These are phyloP conservation scores for Craseonycteris thonglongyai DNA, from an alignment of 2,113 vertebrate genomes.

Conservation along the genomic window DNA sequence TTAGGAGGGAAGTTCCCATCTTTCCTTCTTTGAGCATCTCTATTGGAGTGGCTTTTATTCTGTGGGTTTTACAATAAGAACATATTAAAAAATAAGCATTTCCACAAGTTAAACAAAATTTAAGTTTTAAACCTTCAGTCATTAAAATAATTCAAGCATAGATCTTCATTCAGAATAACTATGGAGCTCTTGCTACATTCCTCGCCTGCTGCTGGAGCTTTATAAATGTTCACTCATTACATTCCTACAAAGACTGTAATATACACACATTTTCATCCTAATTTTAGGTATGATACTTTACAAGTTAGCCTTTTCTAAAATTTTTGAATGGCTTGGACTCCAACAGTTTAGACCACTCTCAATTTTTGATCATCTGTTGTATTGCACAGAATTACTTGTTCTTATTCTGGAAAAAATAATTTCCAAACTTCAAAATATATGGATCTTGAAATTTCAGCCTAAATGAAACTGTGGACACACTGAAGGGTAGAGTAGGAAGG, in stretches of 20 bases:
- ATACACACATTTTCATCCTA: background rate
- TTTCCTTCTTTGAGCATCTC: background rate
- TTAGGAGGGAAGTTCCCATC: background rate
- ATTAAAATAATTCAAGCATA: background rate
- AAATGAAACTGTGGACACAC: slow-evolving; percentile 18
- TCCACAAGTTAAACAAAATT: background rate
- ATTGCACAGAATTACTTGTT: background rate
- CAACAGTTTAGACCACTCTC: background rate
- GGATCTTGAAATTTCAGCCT: background rate
- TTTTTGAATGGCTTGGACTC: background rate
- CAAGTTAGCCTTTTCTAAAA: background rate
- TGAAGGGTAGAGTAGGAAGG: background rate
- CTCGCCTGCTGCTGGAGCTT: background rate
- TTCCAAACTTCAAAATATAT: background rate
- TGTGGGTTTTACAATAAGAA: background rate
- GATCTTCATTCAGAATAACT: background rate
- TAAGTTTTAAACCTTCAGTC: background rate
- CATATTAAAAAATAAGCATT: background rate
- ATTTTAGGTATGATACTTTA: background rate
- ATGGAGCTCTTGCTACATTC: background rate
- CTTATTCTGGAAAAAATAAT: background rate
- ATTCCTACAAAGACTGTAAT: background rate
- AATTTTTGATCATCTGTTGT: background rate
- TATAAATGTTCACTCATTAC: background rate
- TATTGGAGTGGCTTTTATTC: background rate